phyloP scores from a whole-genome alignment of 2,888 invertebrate genomes.

The Pseudococcus viburni region DNA sequence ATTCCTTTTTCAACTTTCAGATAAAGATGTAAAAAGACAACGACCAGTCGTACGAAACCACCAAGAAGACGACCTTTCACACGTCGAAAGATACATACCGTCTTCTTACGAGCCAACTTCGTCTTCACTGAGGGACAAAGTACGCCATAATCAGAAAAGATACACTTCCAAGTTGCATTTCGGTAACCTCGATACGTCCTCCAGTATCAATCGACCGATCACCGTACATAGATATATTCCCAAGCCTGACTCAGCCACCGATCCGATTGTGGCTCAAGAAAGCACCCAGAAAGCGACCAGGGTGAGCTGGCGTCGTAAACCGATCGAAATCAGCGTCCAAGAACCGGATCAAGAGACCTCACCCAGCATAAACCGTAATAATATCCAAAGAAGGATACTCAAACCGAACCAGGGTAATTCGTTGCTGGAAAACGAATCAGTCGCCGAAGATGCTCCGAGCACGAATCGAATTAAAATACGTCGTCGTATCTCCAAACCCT shows the following conservation, averaged over 20 bases:
- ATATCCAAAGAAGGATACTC: conserved; percentile 60
- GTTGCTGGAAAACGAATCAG: conserved; percentile 17
- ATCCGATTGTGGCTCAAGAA: neutral
- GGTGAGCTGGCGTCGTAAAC: conserved; percentile 29
- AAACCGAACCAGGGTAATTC: conserved; percentile 61
- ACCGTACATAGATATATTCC: conserved; percentile 21
- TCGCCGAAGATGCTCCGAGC: conserved; percentile 47
- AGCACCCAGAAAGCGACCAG: conserved; percentile 50
- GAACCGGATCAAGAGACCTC: conserved; percentile 76
- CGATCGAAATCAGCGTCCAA: conserved; percentile 71
- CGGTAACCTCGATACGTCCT: conserved; percentile 21
- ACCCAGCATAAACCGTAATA: conserved; percentile 76
- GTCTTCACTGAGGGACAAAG: neutral
- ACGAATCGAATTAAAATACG: conserved; percentile 60
- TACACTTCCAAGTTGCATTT: neutral
- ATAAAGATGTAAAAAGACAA: neutral
- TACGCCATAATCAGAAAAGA: conserved; percentile 8
- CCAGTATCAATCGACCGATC: conserved; percentile 54
- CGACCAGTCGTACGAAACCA: neutral
- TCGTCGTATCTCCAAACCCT: conserved; percentile 58
- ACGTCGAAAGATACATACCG: neutral
- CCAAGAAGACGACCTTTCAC: neutral
- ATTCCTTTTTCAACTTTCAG: neutral
- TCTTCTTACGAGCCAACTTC: neutral
- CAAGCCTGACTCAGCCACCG: conserved; percentile 1